Base-by-base conservation (phyloP, 2,888 invertebrate genomes). In the Cantharis rufa region DNA sequence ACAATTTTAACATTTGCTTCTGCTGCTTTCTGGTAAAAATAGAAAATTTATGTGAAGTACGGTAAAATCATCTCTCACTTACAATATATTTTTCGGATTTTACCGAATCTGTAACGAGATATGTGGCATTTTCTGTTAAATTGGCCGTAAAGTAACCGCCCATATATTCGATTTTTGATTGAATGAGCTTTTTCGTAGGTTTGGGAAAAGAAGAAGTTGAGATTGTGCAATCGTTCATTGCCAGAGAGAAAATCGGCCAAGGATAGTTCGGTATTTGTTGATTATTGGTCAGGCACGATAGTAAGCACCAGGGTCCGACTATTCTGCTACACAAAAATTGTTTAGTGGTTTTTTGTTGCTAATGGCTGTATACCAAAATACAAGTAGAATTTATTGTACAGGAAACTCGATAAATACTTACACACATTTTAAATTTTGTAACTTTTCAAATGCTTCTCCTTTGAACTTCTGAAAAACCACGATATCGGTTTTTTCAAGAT, bases 261-360 rank as follows among this genome's bases (percentile, higher is more conserved):
- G 91, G 90, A 5, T 92, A 93, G 73, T 93, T 91, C 0, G 97
- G 97, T 81, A 97, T 93, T 0, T 93, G 89, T 82, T 91, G 90
- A 13, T 92, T 92, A 83, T 93, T 93, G 27, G 91, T 90, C 64
- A 96, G 87, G 84, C 96, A 96, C 66, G 92, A 91, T 70, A 94
- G 89, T 15, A 98, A 86, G 85, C 96, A 97, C 72, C 92, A 91
- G 0, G 97, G 96, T 0, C 97, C 97, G 76, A 96, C 90, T 80
- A 97, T 90, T 85, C 96, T 96, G 87, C 86, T 90, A 82, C 83
- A 86, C 84, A 82, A 27, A 70, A 77, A 74, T 24, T 28, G 16
- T 68, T 27, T 11, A 69, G n/a, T 16, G 61, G 32, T 69, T n/a
- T n/a, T n/a, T n/a, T n/a, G n/a, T n/a, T n/a, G n/a, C n/a, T n/a